These are phyloP conservation scores for Euplexia lucipara DNA, from an alignment of 2,888 invertebrate genomes.

Conservation along the genomic window DNA sequence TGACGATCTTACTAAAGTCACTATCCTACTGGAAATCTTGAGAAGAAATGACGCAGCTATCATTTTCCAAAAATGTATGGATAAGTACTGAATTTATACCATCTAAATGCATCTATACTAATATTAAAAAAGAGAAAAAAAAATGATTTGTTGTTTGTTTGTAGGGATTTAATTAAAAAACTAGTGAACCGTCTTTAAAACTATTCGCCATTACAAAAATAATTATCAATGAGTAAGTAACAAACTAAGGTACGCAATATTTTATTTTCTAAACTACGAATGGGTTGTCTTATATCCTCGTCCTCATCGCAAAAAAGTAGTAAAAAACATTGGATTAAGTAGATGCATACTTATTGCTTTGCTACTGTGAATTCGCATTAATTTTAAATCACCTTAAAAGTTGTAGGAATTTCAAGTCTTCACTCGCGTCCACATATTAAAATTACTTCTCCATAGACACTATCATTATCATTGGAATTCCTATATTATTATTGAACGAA, in stretches of 20 bases:
- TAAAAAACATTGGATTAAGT: not conserved
- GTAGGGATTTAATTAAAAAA: too few relatives aligned
- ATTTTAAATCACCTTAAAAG: not conserved
- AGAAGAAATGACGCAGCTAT: not conserved
- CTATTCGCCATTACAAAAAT: too few relatives aligned
- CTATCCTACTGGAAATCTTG: conserved; percentile 2
- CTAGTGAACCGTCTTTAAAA: too few relatives aligned
- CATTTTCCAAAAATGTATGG: not conserved
- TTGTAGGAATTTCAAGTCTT: conserved; percentile 13
- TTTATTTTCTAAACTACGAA: too few relatives aligned
- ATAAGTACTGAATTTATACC: not conserved
- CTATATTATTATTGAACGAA: conserved; percentile 35
- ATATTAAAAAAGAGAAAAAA: too few relatives aligned
- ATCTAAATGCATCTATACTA: too few relatives aligned
- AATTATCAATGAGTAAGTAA: too few relatives aligned
- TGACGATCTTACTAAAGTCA: not conserved
- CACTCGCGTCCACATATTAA: conserved; percentile 25
- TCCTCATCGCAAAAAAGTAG: too few relatives aligned
- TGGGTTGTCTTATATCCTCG: not conserved
- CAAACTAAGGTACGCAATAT: too few relatives aligned
- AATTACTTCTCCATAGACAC: conserved; percentile 16
- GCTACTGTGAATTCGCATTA: not conserved
- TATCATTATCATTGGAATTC: conserved; percentile 46
- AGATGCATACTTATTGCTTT: not conserved
- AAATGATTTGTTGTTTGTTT: too few relatives aligned